Evolutionary conservation across 2,888 invertebrate species (phyloP).

Genomic region (Synergus umbraculus): DNA sequence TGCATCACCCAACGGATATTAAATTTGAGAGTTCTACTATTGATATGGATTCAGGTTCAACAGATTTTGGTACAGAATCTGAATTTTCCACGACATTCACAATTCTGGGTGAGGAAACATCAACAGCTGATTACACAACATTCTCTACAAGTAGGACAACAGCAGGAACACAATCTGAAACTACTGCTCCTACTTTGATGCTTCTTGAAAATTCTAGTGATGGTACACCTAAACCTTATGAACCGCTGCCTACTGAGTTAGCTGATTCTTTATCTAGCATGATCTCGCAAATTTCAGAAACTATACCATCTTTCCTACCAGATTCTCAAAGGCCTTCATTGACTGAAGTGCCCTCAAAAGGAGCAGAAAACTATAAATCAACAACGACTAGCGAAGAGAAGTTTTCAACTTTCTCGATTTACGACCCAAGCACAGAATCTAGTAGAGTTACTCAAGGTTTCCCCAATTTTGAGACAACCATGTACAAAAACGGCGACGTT

Average conservation of each 20-base stretch:
- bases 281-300: conserved; percentile 69
- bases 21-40: conserved; percentile 43
- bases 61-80: background rate
- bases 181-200: conserved; percentile 38
- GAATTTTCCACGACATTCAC: conserved; percentile 24
- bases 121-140: conserved; percentile 30
- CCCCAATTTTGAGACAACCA: background rate
- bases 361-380: conserved; percentile 33
- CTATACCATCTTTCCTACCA: conserved; percentile 59
- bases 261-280: conserved; percentile 69
- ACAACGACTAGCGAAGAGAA: background rate
- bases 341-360: conserved; percentile 49
- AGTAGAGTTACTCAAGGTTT: background rate
- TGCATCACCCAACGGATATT: conserved; percentile 53
- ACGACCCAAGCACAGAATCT: background rate
- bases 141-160: background rate
- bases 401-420: background rate
- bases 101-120: conserved; percentile 41
- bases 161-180: conserved; percentile 45
- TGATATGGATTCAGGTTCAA: background rate
- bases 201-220: conserved; percentile 42
- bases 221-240: conserved; percentile 49
- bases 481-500: background rate
- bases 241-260: conserved; percentile 63
- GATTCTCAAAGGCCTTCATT: conserved; percentile 51